Conservation (phyloP, 2,113 vertebrate species). For the Castor canadensis region DNA sequence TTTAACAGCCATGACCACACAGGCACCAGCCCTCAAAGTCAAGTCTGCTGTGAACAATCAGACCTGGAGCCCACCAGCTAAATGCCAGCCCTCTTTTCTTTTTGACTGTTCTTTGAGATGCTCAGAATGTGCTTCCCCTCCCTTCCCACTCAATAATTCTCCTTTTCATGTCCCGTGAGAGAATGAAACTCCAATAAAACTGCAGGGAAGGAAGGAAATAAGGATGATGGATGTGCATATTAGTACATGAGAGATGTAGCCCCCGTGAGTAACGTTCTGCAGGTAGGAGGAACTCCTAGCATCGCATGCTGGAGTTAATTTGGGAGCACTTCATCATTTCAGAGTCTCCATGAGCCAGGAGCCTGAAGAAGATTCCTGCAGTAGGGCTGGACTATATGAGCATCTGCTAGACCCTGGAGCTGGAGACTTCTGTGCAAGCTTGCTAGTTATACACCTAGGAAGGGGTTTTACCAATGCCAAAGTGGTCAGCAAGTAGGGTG, state of each 20-base stretch:
- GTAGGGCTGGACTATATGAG: not conserved
- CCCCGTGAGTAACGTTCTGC: not conserved
- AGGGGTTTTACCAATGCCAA: not conserved
- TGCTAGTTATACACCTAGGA: not conserved
- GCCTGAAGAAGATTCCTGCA: not conserved
- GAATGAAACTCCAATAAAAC: conserved; percentile 51
- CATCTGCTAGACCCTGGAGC: not conserved
- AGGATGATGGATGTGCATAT: not conserved
- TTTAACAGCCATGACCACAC: conserved; percentile 42
- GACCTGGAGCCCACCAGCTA: not conserved
- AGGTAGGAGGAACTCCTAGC: not conserved
- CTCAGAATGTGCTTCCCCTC: not conserved
- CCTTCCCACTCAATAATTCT: not conserved
- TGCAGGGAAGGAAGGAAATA: conserved; percentile 35
- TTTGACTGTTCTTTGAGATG: not conserved
- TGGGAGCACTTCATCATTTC: not conserved
- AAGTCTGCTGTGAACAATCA: not conserved
- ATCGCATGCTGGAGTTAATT: conserved; percentile 31
- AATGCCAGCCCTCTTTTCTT: not conserved
- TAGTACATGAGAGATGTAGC: not conserved
- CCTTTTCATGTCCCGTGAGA: not conserved
- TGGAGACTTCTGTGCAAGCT: not conserved
- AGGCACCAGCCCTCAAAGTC: not conserved
- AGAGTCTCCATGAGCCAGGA: not conserved
- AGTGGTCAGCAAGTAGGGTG: not conserved